These are phyloP conservation scores for Tortrix viridana DNA, from an alignment of 2,888 invertebrate genomes.

Conservation along the genomic window DNA sequence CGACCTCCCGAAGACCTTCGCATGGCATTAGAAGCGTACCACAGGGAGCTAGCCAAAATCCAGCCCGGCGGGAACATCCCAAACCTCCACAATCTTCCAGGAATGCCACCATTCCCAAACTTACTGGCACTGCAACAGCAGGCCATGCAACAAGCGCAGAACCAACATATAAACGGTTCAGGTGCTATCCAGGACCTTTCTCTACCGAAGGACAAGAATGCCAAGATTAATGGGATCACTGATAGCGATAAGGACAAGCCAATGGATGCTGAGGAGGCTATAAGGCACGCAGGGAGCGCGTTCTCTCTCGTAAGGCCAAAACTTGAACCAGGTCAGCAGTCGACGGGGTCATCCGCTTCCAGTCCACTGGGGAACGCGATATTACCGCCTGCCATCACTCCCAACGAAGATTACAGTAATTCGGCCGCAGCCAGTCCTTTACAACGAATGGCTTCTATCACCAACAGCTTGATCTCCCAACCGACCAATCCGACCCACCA, in stretches of 20 bases:
- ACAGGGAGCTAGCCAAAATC: conserved; percentile 95
- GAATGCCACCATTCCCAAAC: conserved; percentile 85
- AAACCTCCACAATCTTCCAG: conserved; percentile 78
- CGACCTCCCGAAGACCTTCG: conserved; percentile 92
- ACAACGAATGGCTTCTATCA: conserved; percentile 99
- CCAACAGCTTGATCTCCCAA: conserved; percentile 97
- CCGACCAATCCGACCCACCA: conserved; percentile 94
- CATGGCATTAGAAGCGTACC: conserved; percentile 95
- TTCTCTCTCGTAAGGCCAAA: conserved; percentile 95
- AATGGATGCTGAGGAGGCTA: conserved; percentile 87
- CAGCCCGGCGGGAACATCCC: conserved; percentile 87
- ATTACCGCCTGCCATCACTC: conserved; percentile 92
- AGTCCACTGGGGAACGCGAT: conserved; percentile 94
- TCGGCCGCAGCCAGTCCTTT: conserved; percentile 95
- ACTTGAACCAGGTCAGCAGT: conserved; percentile 90
- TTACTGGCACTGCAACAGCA: conserved; percentile 91
- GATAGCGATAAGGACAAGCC: conserved; percentile 87
- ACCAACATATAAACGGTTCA: conserved; percentile 86
- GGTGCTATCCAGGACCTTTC: conserved; percentile 92
- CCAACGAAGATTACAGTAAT: conserved; percentile 91
- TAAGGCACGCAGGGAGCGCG: conserved; percentile 91
- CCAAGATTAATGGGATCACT: conserved; percentile 86
- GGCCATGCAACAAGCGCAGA: conserved; percentile 75
- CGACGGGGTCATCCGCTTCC: conserved; percentile 91
- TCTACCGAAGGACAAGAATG: conserved; percentile 89